phyloP scores from a whole-genome alignment of 2,113 vertebrate species.

The Trachemys scripta region DNA sequence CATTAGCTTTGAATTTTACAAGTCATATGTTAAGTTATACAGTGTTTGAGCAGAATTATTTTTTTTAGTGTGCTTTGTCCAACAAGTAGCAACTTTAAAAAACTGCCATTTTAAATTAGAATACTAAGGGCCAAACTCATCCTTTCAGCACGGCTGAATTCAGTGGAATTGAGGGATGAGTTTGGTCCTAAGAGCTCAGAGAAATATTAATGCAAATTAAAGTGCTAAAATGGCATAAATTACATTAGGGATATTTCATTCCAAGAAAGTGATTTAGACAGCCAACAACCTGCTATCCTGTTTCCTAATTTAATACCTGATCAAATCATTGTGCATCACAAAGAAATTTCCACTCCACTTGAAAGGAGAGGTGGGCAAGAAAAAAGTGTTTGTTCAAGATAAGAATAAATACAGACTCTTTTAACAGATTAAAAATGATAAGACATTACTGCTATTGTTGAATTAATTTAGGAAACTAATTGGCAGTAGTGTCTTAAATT shows the following conservation, averaged over 20 bases:
- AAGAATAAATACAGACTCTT: not conserved
- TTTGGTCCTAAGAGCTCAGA: not conserved
- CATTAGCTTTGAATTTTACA: not conserved
- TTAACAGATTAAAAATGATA: not conserved
- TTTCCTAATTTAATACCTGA: too few relatives aligned
- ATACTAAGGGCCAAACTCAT: not conserved
- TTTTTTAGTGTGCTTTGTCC: not conserved
- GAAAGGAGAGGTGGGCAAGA: accelerated
- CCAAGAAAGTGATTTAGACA: not conserved
- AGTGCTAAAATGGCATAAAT: not conserved
- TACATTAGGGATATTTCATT: not conserved
- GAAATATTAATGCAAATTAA: not conserved
- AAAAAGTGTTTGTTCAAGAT: not conserved
- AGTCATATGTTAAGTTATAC: not conserved
- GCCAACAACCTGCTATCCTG: not conserved
- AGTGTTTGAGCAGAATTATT: not conserved
- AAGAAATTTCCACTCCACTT: accelerated
- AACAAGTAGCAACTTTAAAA: not conserved
- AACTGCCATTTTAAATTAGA: not conserved
- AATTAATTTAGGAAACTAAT: not conserved
- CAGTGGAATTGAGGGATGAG: not conserved
- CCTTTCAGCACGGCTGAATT: not conserved
- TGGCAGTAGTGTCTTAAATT: not conserved
- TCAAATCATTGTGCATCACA: not conserved
- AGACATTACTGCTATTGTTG: not conserved